Percentiles rank a stretch among this genome's conserved stretches.
phyloP scores from a whole-genome alignment of 2,888 invertebrate genomes.

The Pristionchus exspectatus region DNA sequence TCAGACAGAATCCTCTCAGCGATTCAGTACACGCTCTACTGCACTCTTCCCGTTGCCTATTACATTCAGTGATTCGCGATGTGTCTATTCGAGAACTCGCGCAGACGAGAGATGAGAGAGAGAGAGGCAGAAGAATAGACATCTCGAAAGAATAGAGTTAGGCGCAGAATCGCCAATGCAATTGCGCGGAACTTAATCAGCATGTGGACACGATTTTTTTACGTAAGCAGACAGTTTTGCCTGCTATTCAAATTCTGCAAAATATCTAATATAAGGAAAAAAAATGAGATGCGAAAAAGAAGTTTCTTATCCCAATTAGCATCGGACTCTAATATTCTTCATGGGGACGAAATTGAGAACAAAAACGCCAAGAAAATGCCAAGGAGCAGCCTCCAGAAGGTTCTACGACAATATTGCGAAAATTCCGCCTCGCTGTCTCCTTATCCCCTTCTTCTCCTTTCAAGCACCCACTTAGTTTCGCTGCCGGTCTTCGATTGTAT shows the following conservation, averaged over 20 bases:
- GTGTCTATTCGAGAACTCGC: slow-evolving; percentile 7
- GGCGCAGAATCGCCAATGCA: not conserved
- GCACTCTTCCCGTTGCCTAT: not conserved
- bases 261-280: no score
- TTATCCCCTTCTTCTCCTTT: slow-evolving; percentile 12
- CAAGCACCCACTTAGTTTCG: slow-evolving; percentile 41
- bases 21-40: slow-evolving; percentile 9
- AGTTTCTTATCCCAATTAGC: no score
- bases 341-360: not conserved
- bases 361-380: not conserved
- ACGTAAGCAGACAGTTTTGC: no score
- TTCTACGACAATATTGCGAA: not conserved
- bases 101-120: not conserved
- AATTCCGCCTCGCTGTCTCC: not conserved
- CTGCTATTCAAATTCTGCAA: no score
- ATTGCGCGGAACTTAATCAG: not conserved
- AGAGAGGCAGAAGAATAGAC: not conserved
- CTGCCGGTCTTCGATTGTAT: not conserved
- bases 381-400: not conserved
- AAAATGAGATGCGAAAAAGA: no score
- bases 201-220: not conserved
- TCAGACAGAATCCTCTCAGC: not conserved
- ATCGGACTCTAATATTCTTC: not conserved
- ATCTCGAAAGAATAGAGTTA: no score
- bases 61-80: not conserved